A percentile compares a stretch with the other conserved stretches of the same genome.
Evolutionary conservation across 2,888 invertebrate species (phyloP).

Genomic region (Eugnorisma glareosa): DNA sequence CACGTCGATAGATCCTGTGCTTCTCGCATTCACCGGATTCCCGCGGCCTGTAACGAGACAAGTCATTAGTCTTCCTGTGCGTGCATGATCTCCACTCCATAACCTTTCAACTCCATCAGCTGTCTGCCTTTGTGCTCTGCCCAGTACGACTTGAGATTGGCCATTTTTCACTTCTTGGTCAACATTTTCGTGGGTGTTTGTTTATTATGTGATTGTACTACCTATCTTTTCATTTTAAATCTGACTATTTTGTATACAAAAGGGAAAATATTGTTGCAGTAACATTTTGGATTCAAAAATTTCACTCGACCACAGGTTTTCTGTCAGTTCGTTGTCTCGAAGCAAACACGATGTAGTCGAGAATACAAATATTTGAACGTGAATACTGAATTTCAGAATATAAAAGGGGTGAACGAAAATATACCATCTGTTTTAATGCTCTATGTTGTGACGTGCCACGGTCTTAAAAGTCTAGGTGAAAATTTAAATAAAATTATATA

Average conservation of each 20-base stretch:
- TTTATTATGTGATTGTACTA: too few relatives aligned
- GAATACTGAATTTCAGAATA: background rate
- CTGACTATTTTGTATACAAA: background rate
- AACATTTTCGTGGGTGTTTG: too few relatives aligned
- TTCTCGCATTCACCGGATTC: background rate
- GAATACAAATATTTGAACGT: constrained; percentile 6
- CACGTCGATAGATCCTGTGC: background rate
- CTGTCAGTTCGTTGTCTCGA: background rate
- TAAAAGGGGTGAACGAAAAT: background rate
- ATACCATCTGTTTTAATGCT: background rate
- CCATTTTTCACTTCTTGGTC: too few relatives aligned
- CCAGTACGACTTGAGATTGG: background rate
- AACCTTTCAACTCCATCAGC: background rate
- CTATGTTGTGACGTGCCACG: background rate
- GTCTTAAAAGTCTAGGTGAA: background rate
- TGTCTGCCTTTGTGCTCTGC: background rate
- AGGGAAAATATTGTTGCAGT: background rate
- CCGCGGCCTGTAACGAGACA: background rate
- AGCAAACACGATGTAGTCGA: background rate
- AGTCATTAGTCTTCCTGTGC: background rate
- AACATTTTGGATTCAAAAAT: background rate
- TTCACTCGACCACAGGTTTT: background rate
- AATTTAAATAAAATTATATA: background rate
- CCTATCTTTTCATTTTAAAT: background rate
- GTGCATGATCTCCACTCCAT: background rate